Evolutionary conservation across 2,797 vertebrate genomes (phyloP), one percentile per base, ranked within the genome.

Genomic region (Rhincodon typus): DNA sequence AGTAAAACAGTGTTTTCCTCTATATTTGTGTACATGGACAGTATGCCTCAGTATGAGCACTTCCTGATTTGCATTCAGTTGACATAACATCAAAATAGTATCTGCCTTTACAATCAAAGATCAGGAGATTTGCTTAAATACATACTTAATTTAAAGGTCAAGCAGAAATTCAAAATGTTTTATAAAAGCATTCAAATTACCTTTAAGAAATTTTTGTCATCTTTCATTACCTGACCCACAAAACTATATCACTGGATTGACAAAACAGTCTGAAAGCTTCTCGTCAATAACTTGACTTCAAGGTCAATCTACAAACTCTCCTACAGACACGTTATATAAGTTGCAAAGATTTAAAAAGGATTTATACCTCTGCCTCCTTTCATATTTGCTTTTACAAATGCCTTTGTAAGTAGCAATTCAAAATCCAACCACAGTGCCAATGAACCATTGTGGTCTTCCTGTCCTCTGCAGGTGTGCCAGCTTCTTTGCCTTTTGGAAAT

Each of bases 71-170:
- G 12, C 42, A 70, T 94, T 74, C 67, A 72, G 42, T 46, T 94
- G 93, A 30, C 93, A 93, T 38, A 42, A 67, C 17, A 62, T 93
- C 90, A 93, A 93, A 67, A 93, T 93, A 72, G 42, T 50, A 25
- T 25, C 69, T 42, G 72, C 72, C 69, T 53, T 94, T 94, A 27
- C 42, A 50, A 46, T 72, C 38, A 72, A 94, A 94, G 42, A 46
- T 94, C 93, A 17, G 69, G 38, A 72, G 30, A 72, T 74, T 72
- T 94, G 21, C 25, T 50, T n/a, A 50, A 74, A 25, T 53, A n/a
- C 15, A 95, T 53, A 21, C 21, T 15, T 57, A 21, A 50, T n/a
- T 91, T 95, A 70, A 74, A 95, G 42, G 94, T 95, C 70, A 95
- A 95, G 70, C 19, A 3, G 46, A 53, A 70, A 77, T 42, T 27